phyloP scores from a whole-genome alignment of 2,888 invertebrate species.

The Sclerodermus sp. region DNA sequence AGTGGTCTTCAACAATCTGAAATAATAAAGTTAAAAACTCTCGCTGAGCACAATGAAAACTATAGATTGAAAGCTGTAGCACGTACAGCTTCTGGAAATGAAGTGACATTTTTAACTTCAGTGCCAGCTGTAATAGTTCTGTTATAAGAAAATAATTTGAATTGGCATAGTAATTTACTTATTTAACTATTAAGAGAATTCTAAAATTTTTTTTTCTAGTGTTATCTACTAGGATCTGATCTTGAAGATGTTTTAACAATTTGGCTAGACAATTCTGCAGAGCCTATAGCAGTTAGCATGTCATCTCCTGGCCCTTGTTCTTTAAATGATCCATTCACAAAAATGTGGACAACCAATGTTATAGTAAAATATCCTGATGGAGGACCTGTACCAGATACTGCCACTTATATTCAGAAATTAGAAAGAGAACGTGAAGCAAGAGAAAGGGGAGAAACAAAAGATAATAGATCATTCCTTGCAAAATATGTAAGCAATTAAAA shows the following conservation, averaged over 20 bases:
- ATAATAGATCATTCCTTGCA: conserved; percentile 92
- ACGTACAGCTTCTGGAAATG: conserved; percentile 68
- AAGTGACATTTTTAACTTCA: conserved; percentile 73
- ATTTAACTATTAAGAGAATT: no score
- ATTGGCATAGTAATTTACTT: no score
- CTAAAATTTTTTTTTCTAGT: conserved; percentile 55
- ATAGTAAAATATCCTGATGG: conserved; percentile 78
- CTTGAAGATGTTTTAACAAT: conserved; percentile 78
- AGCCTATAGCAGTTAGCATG: conserved; percentile 72
- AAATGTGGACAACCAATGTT: conserved; percentile 74
- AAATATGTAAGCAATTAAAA: conserved; percentile 83
- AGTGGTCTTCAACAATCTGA: conserved; percentile 63
- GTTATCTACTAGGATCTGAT: conserved; percentile 73
- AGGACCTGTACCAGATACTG: conserved; percentile 93
- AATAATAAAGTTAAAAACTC: conserved; percentile 62
- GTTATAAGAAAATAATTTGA: no score
- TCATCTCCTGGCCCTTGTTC: conserved; percentile 60
- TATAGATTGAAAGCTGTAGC: conserved; percentile 75
- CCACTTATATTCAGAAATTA: conserved; percentile 89
- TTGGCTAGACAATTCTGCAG: conserved; percentile 78
- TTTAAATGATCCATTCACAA: conserved; percentile 56
- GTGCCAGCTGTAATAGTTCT: conserved; percentile 77
- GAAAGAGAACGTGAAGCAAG: conserved; percentile 88
- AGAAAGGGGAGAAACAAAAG: conserved; percentile 87
- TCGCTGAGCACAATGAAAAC: conserved; percentile 71